Percentiles rank a stretch among this genome's conserved stretches.
Conservation (phyloP, 2,113 vertebrate genomes). For the Syngnathoides biaculeatus region DNA sequence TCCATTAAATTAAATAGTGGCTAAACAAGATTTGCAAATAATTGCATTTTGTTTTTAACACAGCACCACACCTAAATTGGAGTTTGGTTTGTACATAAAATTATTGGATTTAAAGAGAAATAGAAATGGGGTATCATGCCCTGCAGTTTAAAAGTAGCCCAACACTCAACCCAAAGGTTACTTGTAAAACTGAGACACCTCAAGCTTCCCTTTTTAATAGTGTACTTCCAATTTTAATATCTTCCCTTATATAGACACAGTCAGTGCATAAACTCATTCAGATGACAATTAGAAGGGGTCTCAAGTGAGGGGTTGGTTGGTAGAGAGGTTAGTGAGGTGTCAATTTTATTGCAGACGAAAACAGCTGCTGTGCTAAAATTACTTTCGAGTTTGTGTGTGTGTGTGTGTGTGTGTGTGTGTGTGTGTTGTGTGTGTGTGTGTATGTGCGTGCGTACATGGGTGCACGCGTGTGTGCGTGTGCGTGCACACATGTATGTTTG, state of each 20-base stretch:
- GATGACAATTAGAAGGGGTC: background rate
- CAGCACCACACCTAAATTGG: too few species aligned
- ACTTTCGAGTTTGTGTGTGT: constrained; percentile 19
- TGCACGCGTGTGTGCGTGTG: background rate
- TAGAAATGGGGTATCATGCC: too few species aligned
- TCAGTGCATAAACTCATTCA: background rate
- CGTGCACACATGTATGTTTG: constrained; percentile 1
- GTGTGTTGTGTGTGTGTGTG: background rate
- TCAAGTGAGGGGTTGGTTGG: background rate
- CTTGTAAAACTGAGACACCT: background rate
- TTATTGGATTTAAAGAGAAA: too few species aligned
- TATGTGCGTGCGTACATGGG: background rate
- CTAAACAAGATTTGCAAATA: too few species aligned
- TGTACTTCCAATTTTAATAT: background rate
- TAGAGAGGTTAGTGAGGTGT: constrained; percentile 22
- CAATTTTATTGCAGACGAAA: constrained; percentile 42
- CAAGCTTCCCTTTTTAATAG: background rate
- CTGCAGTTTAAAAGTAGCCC: too few species aligned
- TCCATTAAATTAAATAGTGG: too few species aligned
- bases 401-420: background rate
- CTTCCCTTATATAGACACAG: background rate
- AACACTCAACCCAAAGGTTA: background rate
- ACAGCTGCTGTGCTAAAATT: constrained; percentile 58
- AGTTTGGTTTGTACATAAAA: too few species aligned
- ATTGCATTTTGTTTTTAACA: too few species aligned